Conservation (phyloP, 2,888 invertebrate genomes). For the Rapana venosa region DNA sequence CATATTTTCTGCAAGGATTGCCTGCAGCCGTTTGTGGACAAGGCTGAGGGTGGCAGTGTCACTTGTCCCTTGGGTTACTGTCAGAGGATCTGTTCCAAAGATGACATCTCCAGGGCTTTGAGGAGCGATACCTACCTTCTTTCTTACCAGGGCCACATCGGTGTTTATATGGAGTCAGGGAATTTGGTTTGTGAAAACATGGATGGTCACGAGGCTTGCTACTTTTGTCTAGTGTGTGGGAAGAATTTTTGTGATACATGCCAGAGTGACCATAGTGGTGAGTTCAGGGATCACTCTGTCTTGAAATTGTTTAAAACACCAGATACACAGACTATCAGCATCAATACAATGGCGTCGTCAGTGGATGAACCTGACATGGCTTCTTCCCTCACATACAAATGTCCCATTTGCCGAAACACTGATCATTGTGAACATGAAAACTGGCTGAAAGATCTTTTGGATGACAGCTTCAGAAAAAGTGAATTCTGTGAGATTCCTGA, state of each 20-base stretch:
- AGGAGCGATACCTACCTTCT: constrained; percentile 22
- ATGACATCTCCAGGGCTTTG: constrained; percentile 18
- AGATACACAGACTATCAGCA: constrained; percentile 26
- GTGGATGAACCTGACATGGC: neutral
- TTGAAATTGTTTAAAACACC: constrained; percentile 23
- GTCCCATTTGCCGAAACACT: constrained; percentile 40
- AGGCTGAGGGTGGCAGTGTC: neutral
- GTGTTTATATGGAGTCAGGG: constrained; percentile 35
- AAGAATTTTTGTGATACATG: constrained; percentile 40
- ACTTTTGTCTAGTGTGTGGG: constrained; percentile 41
- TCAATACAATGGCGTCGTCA: neutral
- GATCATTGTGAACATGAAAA: constrained; percentile 29
- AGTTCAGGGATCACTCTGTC: constrained; percentile 11
- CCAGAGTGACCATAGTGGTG: constrained; percentile 15
- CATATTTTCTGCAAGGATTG: constrained; percentile 40
- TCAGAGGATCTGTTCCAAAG: neutral
- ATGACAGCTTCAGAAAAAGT: neutral
- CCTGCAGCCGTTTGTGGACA: neutral
- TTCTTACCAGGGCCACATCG: constrained; percentile 3
- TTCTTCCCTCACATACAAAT: neutral
- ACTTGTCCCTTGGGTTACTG: constrained; percentile 17
- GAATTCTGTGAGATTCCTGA: constrained; percentile 12
- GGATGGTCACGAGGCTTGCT: neutral
- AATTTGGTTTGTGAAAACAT: neutral
- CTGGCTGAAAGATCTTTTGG: constrained; percentile 14